phyloP scores from a whole-genome alignment of 2,797 vertebrate genomes.

The Psittacula derbiana region DNA sequence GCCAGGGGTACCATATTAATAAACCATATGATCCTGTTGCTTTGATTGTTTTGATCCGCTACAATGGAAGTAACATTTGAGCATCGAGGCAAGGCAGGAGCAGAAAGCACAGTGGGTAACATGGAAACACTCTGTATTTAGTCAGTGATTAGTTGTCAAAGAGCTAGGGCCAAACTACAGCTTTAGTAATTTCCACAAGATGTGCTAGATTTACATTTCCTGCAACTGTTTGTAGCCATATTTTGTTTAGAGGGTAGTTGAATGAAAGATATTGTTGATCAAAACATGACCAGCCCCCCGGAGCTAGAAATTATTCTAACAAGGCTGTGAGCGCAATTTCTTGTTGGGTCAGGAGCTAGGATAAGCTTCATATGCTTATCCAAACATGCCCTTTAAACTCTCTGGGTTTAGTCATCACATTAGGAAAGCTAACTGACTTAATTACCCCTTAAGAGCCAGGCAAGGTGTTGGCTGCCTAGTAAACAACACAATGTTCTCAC shows the following conservation, averaged over 20 bases:
- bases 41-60: background rate
- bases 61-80: background rate
- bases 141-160: background rate
- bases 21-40: background rate
- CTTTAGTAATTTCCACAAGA: background rate
- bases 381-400: background rate
- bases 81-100: background rate
- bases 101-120: background rate
- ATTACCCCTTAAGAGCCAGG: background rate
- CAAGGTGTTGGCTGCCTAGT: background rate
- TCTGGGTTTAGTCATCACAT: background rate
- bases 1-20: background rate
- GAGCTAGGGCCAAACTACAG: background rate
- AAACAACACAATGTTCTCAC: background rate
- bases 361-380: background rate
- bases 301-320: background rate
- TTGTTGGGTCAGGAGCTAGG: background rate
- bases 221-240: rapidly evolving
- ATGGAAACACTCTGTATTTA: background rate
- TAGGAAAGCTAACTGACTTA: background rate
- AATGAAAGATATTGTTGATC: background rate
- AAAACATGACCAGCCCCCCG: background rate
- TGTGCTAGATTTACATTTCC: background rate
- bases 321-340: background rate
- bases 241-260: background rate